phyloP scores from a whole-genome alignment of 2,113 vertebrate species.

The Climacteris rufus region DNA sequence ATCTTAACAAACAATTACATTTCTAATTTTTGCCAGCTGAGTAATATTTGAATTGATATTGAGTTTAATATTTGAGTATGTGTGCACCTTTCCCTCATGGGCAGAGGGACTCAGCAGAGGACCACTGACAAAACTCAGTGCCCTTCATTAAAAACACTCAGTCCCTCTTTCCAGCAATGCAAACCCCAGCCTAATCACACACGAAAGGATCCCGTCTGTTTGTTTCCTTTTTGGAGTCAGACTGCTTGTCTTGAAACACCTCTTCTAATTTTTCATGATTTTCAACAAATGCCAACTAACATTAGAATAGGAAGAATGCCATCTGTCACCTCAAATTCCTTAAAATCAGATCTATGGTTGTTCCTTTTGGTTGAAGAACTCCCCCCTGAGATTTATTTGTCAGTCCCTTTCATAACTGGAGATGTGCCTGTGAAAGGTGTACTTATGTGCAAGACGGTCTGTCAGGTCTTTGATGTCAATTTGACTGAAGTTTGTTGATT shows the following conservation, averaged over 20 bases:
- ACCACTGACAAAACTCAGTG: not conserved
- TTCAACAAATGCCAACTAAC: not conserved
- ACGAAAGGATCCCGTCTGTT: not conserved
- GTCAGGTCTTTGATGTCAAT: not conserved
- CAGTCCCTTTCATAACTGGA: not conserved
- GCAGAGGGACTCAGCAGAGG: not conserved
- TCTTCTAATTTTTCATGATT: not conserved
- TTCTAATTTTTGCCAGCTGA: not conserved
- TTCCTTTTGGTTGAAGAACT: not conserved
- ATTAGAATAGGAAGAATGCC: not conserved
- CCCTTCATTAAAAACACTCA: not conserved
- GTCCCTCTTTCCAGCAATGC: not conserved
- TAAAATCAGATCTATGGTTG: not conserved
- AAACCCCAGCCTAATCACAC: not conserved
- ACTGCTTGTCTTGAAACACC: not conserved
- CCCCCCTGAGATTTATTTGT: not conserved
- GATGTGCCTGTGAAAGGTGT: not conserved
- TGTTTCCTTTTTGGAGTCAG: not conserved
- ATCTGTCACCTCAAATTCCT: not conserved
- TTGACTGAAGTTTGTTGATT: constrained; percentile 21
- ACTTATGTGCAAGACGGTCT: not conserved
- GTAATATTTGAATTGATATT: not conserved
- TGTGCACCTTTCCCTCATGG: not conserved
- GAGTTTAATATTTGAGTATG: not conserved
- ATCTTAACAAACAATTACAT: not conserved